A percentile compares a stretch with the other conserved stretches of the same genome.
Evolutionary conservation across 2,888 invertebrate species (phyloP).

Genomic region (Anaspis maculata): DNA sequence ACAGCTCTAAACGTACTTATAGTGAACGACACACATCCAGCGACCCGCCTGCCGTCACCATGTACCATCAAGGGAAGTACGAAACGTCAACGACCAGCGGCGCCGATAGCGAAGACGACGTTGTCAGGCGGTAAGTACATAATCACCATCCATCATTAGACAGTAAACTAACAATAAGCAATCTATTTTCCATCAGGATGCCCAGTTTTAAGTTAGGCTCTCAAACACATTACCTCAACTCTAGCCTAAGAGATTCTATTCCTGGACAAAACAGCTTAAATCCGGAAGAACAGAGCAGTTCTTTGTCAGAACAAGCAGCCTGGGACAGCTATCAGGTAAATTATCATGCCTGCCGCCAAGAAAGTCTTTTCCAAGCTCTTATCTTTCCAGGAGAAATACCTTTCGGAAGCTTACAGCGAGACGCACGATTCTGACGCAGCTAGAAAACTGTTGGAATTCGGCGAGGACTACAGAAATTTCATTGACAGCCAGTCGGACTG

Average conservation of each 20-base stretch:
- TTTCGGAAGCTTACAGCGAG: slow-evolving; percentile 86
- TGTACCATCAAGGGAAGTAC: slow-evolving; percentile 46
- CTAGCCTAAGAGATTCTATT: slow-evolving; percentile 37
- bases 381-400: slow-evolving; percentile 78
- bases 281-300: slow-evolving; percentile 68
- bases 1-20: slow-evolving; percentile 45
- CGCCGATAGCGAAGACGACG: slow-evolving; percentile 61
- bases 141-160: slow-evolving; percentile 6
- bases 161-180: too few species aligned
- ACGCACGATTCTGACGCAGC: slow-evolving; percentile 79
- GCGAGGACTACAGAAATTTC: slow-evolving; percentile 84
- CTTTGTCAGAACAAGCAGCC: slow-evolving; percentile 85
- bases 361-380: slow-evolving; percentile 79
- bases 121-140: slow-evolving; percentile 28
- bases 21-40: slow-evolving; percentile 54
- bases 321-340: slow-evolving; percentile 97
- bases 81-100: slow-evolving; percentile 56
- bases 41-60: slow-evolving; percentile 54
- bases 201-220: slow-evolving; percentile 62
- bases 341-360: slow-evolving; percentile 78
- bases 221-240: slow-evolving; percentile 33
- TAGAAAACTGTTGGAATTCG: slow-evolving; percentile 72
- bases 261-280: slow-evolving; percentile 49
- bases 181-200: slow-evolving; percentile 31
- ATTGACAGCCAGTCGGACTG: slow-evolving; percentile 87